Evolutionary conservation across 53 echinoderm and acorn worm genomes (phyloP).

Genomic region (Hippasteria phrygiana): DNA sequence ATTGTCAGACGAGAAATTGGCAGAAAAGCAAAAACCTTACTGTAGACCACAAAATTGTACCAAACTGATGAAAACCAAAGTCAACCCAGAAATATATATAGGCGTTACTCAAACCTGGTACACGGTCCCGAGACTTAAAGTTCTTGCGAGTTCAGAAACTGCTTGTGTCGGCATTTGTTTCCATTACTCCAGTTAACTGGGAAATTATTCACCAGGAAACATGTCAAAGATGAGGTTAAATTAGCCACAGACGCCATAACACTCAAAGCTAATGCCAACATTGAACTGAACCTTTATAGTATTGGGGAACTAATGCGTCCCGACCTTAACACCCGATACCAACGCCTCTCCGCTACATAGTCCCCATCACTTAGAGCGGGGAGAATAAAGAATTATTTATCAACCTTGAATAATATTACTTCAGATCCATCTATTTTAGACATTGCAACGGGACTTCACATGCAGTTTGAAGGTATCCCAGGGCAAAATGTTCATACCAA

Average conservation of each 20-base stretch:
- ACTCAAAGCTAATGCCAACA: not conserved
- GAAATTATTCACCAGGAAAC: not conserved
- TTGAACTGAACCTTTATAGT: no score
- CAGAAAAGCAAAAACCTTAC: not conserved
- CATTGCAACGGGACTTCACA: no score
- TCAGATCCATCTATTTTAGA: no score
- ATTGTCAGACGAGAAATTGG: not conserved
- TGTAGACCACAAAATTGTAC: not conserved
- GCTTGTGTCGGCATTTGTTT: not conserved
- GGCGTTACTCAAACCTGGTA: not conserved
- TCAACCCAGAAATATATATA: not conserved
- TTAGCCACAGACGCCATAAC: not conserved
- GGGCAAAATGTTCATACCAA: not conserved
- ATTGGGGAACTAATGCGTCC: no score
- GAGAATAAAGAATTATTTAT: no score
- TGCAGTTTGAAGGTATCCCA: not conserved
- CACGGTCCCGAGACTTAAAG: not conserved
- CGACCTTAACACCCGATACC: no score
- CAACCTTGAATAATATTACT: no score
- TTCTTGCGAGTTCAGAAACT: not conserved
- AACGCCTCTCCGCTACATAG: no score
- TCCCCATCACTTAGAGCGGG: no score
- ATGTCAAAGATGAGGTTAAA: not conserved
- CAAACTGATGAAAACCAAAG: not conserved
- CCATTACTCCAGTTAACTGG: not conserved